These are phyloP conservation scores for Acleris cristana DNA, from an alignment of 2,888 invertebrate genomes.

Conservation along the genomic window DNA sequence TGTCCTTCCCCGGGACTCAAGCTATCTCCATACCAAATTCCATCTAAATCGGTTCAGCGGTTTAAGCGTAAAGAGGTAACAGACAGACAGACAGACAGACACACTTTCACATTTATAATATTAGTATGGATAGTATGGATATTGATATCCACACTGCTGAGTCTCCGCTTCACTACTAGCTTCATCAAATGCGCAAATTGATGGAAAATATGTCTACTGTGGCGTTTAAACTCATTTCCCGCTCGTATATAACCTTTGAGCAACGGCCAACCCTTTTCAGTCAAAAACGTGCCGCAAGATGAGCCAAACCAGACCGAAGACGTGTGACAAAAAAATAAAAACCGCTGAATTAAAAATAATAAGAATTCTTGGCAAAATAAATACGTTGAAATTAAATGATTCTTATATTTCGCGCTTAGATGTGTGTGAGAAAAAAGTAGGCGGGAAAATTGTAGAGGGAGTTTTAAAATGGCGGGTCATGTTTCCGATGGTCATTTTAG, in stretches of 20 bases:
- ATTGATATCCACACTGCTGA: not conserved
- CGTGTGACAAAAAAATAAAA: slow-evolving; percentile 68
- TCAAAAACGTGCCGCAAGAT: slow-evolving; percentile 48
- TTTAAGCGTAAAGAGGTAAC: no score
- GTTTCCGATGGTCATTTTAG: slow-evolving; percentile 38
- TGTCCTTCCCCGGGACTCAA: no score
- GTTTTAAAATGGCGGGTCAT: slow-evolving; percentile 28
- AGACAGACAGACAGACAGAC: no score
- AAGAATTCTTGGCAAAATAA: slow-evolving; percentile 68
- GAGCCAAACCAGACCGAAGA: slow-evolving; percentile 53
- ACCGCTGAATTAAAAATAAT: slow-evolving; percentile 64
- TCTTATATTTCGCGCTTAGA: slow-evolving; percentile 56
- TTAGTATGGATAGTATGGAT: no score
- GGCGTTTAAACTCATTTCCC: slow-evolving; percentile 46
- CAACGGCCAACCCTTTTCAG: slow-evolving; percentile 48
- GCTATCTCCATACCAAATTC: no score
- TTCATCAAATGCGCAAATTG: slow-evolving; percentile 26
- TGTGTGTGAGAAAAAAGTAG: slow-evolving; percentile 41
- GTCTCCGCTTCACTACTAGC: slow-evolving; percentile 9
- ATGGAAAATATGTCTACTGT: slow-evolving; percentile 33
- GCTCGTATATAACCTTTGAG: slow-evolving; percentile 53
- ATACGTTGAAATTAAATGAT: slow-evolving; percentile 58
- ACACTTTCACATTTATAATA: no score
- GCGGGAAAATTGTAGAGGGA: slow-evolving; percentile 15
- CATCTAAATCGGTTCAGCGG: no score